phyloP scores from a whole-genome alignment of 2,888 invertebrate genomes.

The Uropetala carovei region DNA sequence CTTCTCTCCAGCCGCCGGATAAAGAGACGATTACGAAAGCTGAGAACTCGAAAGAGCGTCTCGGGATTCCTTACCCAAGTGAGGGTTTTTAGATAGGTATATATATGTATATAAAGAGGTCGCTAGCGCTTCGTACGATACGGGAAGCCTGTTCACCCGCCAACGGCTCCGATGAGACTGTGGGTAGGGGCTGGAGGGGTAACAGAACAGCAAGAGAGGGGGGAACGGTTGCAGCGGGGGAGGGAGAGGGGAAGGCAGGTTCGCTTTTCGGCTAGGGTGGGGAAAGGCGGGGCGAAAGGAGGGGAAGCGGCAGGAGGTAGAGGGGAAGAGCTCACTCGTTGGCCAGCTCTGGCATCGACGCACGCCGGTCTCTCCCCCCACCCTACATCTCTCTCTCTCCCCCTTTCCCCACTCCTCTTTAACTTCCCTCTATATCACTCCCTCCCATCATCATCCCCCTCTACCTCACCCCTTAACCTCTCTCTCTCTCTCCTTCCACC shows the following conservation, averaged over 20 bases:
- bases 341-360: slow-evolving; percentile 58
- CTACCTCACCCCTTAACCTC: background rate
- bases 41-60: no score
- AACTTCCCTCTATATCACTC: no score
- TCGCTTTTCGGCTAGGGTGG: background rate
- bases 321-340: slow-evolving; percentile 48
- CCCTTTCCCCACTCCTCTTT: background rate
- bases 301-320: background rate
- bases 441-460: background rate
- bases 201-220: background rate
- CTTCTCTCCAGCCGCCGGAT: no score
- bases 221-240: background rate
- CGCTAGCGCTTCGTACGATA: background rate
- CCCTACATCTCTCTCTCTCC: background rate
- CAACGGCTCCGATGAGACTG: slow-evolving; percentile 58
- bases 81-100: background rate
- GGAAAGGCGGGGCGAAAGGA: background rate
- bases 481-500: background rate
- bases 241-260: background rate
- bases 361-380: background rate
- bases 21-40: no score
- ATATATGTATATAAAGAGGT: no score
- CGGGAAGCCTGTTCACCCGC: slow-evolving; percentile 40
- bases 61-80: background rate
- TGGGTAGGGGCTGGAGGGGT: slow-evolving; percentile 28